Base-by-base conservation (phyloP, 2,797 vertebrate species). In the Sebastolobus altivelis region DNA sequence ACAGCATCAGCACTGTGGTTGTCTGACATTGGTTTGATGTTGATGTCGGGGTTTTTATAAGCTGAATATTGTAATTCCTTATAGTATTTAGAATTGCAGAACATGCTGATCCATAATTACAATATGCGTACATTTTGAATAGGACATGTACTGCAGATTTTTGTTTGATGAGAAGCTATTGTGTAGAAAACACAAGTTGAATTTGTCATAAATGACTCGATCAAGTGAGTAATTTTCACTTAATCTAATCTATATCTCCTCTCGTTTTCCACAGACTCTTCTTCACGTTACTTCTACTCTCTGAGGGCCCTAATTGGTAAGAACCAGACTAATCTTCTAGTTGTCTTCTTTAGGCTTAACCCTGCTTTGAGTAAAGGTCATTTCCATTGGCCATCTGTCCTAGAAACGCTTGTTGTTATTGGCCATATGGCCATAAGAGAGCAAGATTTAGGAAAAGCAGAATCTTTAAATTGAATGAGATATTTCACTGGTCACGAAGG, bases 331-430 rank as follows among this genome's bases (percentile, higher is more conserved):
- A 87, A 92, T 92, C 90, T 89, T 80, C 13, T 43, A 25, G 72
- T 81, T 65, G 84, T 87, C 67, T 88, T 85, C 11, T 25, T 46
- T 63, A 27, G 73, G 86, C 79, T 91, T 94, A 94, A 89, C 76
- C 82, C 88, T 85, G 65, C 69, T 90, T 75, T 90, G 75, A 83
- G 75, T 82, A 70, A 89, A 82, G 83, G 84, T 91, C 87, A 88
- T 75, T 37, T 6, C 74, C 74, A 82, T 84, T 92, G 84, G 75
- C 87, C 91, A 94, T 91, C 92, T 92, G 92, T 83, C 58, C 65
- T 68, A 78, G 80, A 87, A 85, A 81, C 16, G 5, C 79, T 75
- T 2, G 14, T 49, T 79, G 62, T 87, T 80, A 92, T 91, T 92
- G 87, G 80, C 87, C 87, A 91, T 91, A 92, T 93, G 92, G 43